A percentile compares a stretch with the other conserved stretches of the same genome.
Evolutionary conservation across 2,888 invertebrate species (phyloP).

Genomic region (Meiosimyza platycephala): DNA sequence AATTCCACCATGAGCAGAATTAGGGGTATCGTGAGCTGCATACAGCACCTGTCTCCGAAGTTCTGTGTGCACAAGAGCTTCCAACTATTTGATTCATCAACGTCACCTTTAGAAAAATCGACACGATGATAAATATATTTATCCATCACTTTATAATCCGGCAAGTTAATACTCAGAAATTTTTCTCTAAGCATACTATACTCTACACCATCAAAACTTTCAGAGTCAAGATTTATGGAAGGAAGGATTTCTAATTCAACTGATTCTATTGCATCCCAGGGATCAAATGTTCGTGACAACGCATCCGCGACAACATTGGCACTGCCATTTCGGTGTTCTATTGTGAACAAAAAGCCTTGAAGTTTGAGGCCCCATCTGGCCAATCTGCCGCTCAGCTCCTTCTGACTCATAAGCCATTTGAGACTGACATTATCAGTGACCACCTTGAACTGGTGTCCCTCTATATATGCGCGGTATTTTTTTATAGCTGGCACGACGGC

Average conservation of each 20-base stretch:
- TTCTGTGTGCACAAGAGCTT: slow-evolving; percentile 33
- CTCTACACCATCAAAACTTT: slow-evolving; percentile 7
- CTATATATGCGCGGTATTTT: slow-evolving; percentile 22
- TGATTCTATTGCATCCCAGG: neutral
- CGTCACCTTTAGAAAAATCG: neutral
- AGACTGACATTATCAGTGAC: slow-evolving; percentile 23
- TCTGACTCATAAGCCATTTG: slow-evolving; percentile 31
- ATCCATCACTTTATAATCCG: slow-evolving; percentile 18
- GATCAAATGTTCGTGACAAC: slow-evolving; percentile 11
- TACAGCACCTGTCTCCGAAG: neutral
- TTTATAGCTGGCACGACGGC: slow-evolving; percentile 1
- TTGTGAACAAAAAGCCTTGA: slow-evolving; percentile 18
- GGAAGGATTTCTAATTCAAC: slow-evolving; percentile 6
- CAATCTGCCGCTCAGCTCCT: slow-evolving; percentile 21
- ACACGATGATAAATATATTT: slow-evolving; percentile 14
- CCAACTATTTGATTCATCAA: slow-evolving; percentile 9
- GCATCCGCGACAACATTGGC: slow-evolving; percentile 33
- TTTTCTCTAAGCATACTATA: slow-evolving; percentile 2
- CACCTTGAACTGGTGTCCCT: slow-evolving; percentile 10
- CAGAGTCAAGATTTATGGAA: slow-evolving; percentile 14
- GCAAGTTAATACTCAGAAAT: neutral
- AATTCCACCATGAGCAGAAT: slow-evolving; percentile 35
- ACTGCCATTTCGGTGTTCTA: slow-evolving; percentile 23
- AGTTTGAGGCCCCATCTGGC: slow-evolving; percentile 28
- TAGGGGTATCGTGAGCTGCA: slow-evolving; percentile 22